Conservation (phyloP, 2,113 vertebrate species). For the Shinisaurus crocodilurus region DNA sequence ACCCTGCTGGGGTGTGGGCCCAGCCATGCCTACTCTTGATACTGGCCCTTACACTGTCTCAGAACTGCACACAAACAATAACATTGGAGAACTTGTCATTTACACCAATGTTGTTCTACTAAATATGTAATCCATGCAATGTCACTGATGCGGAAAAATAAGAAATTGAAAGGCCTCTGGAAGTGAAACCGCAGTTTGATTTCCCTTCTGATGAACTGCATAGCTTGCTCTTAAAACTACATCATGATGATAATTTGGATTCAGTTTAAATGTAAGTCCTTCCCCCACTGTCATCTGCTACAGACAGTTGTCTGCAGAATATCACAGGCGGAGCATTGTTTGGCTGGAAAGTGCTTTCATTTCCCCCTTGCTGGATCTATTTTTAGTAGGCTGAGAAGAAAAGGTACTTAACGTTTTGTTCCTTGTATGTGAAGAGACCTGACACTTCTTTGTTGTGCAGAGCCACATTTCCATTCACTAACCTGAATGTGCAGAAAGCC, state of each 20-base stretch:
- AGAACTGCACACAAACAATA: background rate
- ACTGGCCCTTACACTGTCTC: background rate
- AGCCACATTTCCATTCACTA: conserved; percentile 53
- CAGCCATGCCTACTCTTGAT: no score
- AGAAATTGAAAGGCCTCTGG: background rate
- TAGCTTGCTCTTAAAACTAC: background rate
- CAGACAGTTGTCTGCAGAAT: background rate
- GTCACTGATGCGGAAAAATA: background rate
- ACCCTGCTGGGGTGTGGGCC: no score
- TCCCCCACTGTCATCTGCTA: background rate
- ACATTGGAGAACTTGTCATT: background rate
- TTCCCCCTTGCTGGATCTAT: conserved; percentile 16
- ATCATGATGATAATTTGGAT: background rate
- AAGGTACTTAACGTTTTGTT: conserved; percentile 56
- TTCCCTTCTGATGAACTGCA: background rate
- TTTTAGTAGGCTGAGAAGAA: conserved; percentile 47
- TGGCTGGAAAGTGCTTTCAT: conserved; percentile 18
- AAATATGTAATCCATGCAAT: background rate
- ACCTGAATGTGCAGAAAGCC: background rate
- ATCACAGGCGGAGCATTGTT: background rate
- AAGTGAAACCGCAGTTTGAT: background rate
- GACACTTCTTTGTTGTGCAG: conserved; percentile 34
- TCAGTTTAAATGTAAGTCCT: background rate
- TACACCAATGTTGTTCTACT: background rate
- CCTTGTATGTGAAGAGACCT: conserved; percentile 43